A percentile compares a stretch with the other conserved stretches of the same genome.
Conservation (phyloP, 2,888 invertebrate genomes). For the Eustalomyia histrio region DNA sequence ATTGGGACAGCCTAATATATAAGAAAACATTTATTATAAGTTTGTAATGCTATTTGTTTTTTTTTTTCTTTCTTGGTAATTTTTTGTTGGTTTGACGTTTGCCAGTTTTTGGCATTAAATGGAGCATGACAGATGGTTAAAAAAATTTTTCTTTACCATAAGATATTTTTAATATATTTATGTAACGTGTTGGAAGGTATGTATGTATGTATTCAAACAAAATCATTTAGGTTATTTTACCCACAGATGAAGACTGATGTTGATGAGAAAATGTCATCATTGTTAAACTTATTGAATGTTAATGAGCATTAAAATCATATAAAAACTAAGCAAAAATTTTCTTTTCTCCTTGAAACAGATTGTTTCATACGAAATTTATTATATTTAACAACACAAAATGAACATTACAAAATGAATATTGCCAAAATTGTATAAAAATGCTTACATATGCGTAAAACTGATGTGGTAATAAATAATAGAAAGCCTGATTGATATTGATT, state of each 20-base stretch:
- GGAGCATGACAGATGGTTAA: no score
- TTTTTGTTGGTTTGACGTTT: no score
- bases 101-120: no score
- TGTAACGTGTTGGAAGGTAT: no score
- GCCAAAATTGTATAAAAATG: neutral
- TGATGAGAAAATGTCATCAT: constrained; percentile 38
- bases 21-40: no score
- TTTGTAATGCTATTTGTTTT: no score
- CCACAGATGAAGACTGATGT: constrained; percentile 26
- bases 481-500: constrained; percentile 35
- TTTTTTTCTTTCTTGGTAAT: no score
- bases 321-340: constrained; percentile 43
- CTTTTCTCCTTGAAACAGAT: constrained; percentile 11
- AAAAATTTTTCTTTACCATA: no score
- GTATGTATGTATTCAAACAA: no score
- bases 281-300: constrained; percentile 60
- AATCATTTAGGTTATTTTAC: neutral
- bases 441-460: neutral
- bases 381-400: neutral
- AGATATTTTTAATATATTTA: no score
- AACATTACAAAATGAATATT: neutral
- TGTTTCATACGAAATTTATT: constrained; percentile 20
- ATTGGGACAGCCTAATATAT: no score
- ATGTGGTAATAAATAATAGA: constrained; percentile 15
- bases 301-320: constrained; percentile 57